Base-by-base conservation (phyloP, 2,888 invertebrate species). In the Trichogramma evanescens region DNA sequence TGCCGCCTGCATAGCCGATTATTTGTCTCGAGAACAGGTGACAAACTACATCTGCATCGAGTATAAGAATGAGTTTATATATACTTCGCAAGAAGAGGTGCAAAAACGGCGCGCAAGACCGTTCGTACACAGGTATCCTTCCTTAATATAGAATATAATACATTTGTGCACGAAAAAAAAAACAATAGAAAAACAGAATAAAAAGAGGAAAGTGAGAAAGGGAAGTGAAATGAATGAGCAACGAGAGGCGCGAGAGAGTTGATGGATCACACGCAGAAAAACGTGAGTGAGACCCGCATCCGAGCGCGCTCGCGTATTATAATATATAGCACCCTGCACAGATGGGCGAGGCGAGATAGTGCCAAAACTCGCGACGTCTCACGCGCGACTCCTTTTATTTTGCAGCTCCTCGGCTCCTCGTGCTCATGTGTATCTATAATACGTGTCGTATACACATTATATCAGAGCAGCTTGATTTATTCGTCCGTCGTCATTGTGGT, bases 361-460 rank as follows among this genome's bases (percentile, higher is more conserved):
- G 70, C 71, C 71, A 65, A 64, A 70, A 67, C 62, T 66, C 58
- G 62, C 61, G 64, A 61, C 63, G 52, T 62, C 66, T 67, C 67
- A 70, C 67, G 69, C 71, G 71, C 67, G 67, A 62, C 64, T 59
- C 26, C 26, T 26, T 26, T 26, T 26, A 26, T 26, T 26, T 26
- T 26, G 26, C 26, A 26, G 26, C 26, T 26, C 26, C 26, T 26
- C 26, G 26, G 26, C 26, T 26, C 26, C 26, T 26, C 26, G 26
- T 26, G 26, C 26, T 26, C 2, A 3, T 26, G 26, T 26, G 26
- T 26, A 26, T 26, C 26, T 26, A 26, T 26, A 26, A 26, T 26
- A 26, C 26, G 26, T 26, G 26, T 26, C 26, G 26, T 26, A 26
- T 26, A 26, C 26, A 26, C 26, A 26, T 26, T 26, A 26, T 26